Evolutionary conservation across 1,140 invertebrate species (phyloP).

Genomic region (Drosophila biarmipes): DNA sequence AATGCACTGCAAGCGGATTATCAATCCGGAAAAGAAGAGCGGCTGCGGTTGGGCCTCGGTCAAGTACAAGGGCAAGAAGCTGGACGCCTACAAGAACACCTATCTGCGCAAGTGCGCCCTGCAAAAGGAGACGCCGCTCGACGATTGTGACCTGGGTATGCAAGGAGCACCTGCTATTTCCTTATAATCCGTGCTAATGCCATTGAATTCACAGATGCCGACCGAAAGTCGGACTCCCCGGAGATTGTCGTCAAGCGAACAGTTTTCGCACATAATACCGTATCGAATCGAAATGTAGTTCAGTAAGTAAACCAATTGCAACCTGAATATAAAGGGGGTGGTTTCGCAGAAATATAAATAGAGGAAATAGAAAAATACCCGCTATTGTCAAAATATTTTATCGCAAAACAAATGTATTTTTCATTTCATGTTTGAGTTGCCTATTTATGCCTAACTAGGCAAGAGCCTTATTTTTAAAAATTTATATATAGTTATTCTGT

Average conservation of each 20-base stretch:
- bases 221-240: conserved; percentile 86
- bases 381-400: no score
- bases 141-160: conserved; percentile 79
- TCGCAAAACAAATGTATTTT: no score
- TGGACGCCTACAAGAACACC: conserved; percentile 94
- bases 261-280: conserved; percentile 89
- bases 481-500: neutral
- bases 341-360: neutral
- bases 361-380: no score
- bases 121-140: conserved; percentile 85
- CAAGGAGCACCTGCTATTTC: neutral
- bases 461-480: no score
- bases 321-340: neutral
- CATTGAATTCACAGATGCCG: conserved; percentile 68
- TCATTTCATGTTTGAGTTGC: no score
- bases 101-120: conserved; percentile 90
- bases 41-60: conserved; percentile 96
- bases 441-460: no score
- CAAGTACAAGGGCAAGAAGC: conserved; percentile 92
- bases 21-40: conserved; percentile 95
- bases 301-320: conserved; percentile 86
- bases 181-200: neutral
- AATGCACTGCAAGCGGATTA: conserved; percentile 94
- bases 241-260: conserved; percentile 86
- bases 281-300: conserved; percentile 88